Conservation (phyloP, 1,140 invertebrate species). For the Catajapyx aquilonaris region DNA sequence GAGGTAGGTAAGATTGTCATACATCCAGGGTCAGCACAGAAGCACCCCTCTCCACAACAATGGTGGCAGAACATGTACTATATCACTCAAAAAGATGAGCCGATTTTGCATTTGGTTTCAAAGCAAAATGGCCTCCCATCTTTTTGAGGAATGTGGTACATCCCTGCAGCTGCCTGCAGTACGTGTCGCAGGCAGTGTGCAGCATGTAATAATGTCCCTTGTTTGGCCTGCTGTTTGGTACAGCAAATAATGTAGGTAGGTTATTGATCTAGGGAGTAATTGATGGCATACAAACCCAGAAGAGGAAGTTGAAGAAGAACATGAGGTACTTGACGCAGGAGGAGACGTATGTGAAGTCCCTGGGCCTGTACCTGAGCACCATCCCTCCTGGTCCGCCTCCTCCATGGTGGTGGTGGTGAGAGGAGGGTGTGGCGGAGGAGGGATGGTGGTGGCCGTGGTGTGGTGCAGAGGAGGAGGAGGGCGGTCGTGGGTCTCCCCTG, state of each 20-base stretch:
- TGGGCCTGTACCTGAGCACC: too few relatives aligned
- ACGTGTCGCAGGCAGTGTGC: constrained; percentile 2
- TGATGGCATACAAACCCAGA: constrained; percentile 46
- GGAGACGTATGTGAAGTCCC: constrained; percentile 51
- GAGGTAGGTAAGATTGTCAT: too few relatives aligned
- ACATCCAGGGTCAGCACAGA: too few relatives aligned
- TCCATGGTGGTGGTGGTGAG: too few relatives aligned
- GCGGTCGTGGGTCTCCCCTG: too few relatives aligned
- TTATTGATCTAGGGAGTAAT: constrained; percentile 8
- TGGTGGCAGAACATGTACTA: too few relatives aligned
- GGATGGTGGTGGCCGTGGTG: too few relatives aligned
- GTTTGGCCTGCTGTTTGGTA: not conserved
- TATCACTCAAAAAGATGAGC: too few relatives aligned
- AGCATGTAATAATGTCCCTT: constrained; percentile 2
- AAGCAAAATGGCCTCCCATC: not conserved
- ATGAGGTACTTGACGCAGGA: constrained; percentile 88
- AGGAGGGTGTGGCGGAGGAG: too few relatives aligned
- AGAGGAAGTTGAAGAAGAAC: constrained; percentile 77
- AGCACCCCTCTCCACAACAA: too few relatives aligned
- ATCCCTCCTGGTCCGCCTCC: too few relatives aligned
- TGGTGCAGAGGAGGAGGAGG: too few relatives aligned
- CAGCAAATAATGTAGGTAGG: constrained; percentile 3
- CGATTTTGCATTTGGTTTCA: not conserved
- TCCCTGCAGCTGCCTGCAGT: not conserved
- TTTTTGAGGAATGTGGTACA: not conserved